Conservation (phyloP, 2,797 vertebrate species). For the Galagoides demidoff region DNA sequence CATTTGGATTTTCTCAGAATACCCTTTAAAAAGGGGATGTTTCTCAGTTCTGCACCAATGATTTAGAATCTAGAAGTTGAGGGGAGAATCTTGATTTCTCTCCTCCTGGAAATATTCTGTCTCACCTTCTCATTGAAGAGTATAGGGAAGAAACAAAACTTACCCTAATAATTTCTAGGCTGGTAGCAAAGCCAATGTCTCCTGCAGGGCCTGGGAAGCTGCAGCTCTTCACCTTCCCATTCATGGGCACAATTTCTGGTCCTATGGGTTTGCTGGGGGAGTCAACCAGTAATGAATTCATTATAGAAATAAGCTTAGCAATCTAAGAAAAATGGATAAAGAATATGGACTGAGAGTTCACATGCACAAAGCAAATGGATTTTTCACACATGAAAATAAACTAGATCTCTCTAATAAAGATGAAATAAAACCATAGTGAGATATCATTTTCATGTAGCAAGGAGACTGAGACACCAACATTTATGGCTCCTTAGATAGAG, state of each 20-base stretch:
- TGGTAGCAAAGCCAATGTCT: neutral
- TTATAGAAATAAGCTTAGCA: slow-evolving; percentile 7
- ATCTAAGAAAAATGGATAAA: neutral
- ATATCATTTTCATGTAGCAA: neutral
- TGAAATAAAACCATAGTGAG: neutral
- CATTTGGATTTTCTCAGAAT: neutral
- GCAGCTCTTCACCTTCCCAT: neutral
- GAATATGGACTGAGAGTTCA: neutral
- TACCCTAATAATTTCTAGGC: neutral
- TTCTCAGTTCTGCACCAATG: neutral
- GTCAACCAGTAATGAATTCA: neutral
- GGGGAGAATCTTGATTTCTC: neutral
- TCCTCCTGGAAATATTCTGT: neutral
- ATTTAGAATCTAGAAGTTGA: neutral
- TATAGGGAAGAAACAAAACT: neutral
- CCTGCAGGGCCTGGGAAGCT: accelerated
- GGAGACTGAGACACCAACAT: neutral
- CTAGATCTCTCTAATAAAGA: neutral
- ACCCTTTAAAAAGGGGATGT: neutral
- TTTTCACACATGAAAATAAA: slow-evolving; percentile 11
- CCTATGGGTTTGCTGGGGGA: neutral
- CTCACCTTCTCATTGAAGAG: neutral
- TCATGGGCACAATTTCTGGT: neutral
- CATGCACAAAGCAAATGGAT: neutral
- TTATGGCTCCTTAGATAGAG: neutral